Evolutionary conservation across 2,113 vertebrate species (phyloP), one percentile per base, ranked within the genome.

Genomic region (Cepphus grylle): DNA sequence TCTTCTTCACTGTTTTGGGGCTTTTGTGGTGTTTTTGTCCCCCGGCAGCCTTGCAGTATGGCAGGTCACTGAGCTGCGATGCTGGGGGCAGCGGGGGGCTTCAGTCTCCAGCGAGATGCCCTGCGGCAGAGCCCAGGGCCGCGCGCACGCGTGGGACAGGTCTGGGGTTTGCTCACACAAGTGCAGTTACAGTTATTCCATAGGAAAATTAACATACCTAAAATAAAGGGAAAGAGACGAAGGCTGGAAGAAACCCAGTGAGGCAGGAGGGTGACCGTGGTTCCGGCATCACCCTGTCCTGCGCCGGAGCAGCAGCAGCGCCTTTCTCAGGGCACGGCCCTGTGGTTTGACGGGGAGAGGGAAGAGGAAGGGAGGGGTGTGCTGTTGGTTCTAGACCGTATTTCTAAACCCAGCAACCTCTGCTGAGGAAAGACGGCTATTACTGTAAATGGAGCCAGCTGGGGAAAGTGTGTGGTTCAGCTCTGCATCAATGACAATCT

Each of bases 271-370:
- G 52, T 2, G 1, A 32, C 32, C 0, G 0, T 15, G 55, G 2
- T 5, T 40, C 32, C 47, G 22, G 50, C 34, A 2, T 7, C 40
- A 4, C 19, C 40, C 25, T 30, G 38, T 49, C 58, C 52, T 67
- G 47, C 32, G 58, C 55, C 73, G 58, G 30, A 16, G 67, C 79
- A 38, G 49, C 69, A 65, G 83, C 42, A 26, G 38, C 5, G 0
- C 47, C 0, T 0, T 20, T 49, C 81, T 19, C 29, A 23, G 50
- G 26, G 10, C 29, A 23, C 1, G 0, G 77, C 61, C 11, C 0
- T 6, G 32, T 23, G 52, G 17, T 50, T 66, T 40, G 53, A 14
- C 4, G 38, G 17, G 38, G 27, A 15, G 23, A 8, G 50, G 36
- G 16, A 63, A 19, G 20, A n/a, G 25, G 17, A 43, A n/a, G 21